Conservation (phyloP, 53 echinoderm and acorn worm species). For the Pentamera pediparva region DNA sequence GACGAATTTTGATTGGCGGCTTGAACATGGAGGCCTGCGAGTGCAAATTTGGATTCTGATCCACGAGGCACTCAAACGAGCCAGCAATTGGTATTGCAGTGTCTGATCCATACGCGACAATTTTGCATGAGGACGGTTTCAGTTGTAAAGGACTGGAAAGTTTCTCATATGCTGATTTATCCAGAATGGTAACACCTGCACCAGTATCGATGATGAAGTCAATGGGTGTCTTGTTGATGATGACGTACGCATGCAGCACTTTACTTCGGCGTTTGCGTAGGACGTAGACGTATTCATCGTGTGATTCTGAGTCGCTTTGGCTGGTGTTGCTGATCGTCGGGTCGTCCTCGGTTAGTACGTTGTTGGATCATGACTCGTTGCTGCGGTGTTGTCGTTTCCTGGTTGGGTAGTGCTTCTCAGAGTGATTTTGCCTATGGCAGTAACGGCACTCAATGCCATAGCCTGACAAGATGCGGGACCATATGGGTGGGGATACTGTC, state of each 20-base stretch:
- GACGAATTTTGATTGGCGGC: neutral
- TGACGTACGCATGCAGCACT: neutral
- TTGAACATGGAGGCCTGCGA: neutral
- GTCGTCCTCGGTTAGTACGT: no score
- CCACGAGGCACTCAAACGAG: neutral
- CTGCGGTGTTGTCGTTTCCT: neutral
- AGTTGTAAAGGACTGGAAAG: neutral
- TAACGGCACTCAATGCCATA: constrained; percentile 21
- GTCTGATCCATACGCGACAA: neutral
- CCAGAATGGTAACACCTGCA: neutral
- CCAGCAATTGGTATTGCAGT: neutral
- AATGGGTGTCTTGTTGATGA: neutral
- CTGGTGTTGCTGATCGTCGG: no score
- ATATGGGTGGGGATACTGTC: constrained; percentile 15
- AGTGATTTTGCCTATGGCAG: constrained; percentile 38
- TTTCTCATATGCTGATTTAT: neutral
- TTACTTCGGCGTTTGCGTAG: neutral
- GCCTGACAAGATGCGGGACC: constrained; percentile 41
- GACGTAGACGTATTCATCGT: neutral
- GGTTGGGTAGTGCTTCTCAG: constrained; percentile 3
- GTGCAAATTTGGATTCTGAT: neutral
- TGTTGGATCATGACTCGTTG: no score
- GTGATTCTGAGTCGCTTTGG: neutral
- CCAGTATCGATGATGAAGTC: neutral
- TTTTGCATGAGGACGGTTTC: neutral